A percentile compares a stretch with the other conserved stretches of the same genome.
These are phyloP conservation scores for Tachycineta bicolor DNA, from an alignment of 2,113 vertebrate genomes.

Conservation along the genomic window DNA sequence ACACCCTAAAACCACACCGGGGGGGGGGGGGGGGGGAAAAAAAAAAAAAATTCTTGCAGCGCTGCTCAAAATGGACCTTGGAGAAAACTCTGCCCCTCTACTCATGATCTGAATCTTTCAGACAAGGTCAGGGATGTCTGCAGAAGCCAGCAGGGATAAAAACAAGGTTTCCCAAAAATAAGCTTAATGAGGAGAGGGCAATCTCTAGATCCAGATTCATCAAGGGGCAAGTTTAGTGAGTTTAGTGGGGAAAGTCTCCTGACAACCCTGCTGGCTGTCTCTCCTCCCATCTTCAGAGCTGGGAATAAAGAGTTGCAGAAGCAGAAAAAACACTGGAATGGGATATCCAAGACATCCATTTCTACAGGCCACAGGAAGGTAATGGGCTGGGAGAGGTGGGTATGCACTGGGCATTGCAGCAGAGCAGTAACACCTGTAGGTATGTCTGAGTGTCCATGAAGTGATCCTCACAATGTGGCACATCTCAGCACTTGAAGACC, in stretches of 20 bases:
- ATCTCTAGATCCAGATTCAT: not conserved
- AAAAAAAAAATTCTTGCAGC: not conserved
- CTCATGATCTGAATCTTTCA: not conserved
- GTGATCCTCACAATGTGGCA: not conserved
- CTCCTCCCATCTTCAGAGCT: not conserved
- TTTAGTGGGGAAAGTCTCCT: not conserved
- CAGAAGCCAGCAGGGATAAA: not conserved
- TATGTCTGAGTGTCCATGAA: not conserved
- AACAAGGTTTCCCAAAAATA: not conserved
- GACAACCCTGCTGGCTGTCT: not conserved
- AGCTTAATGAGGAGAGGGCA: not conserved
- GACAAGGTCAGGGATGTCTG: not conserved
- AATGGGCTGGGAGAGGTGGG: not conserved
- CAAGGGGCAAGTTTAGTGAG: not conserved
- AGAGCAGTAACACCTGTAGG: not conserved
- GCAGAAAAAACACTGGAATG: not conserved
- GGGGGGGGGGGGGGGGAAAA: too few species aligned
- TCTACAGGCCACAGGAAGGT: not conserved
- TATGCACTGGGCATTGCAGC: not conserved
- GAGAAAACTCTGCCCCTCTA: not conserved
- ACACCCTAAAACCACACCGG: too few species aligned
- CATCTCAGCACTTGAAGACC: not conserved
- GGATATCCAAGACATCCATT: not conserved
- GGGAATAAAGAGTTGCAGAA: not conserved
- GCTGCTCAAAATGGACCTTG: not conserved